Conservation (phyloP, 2,888 invertebrate genomes). For the Cataglyphis altisquamis region DNA sequence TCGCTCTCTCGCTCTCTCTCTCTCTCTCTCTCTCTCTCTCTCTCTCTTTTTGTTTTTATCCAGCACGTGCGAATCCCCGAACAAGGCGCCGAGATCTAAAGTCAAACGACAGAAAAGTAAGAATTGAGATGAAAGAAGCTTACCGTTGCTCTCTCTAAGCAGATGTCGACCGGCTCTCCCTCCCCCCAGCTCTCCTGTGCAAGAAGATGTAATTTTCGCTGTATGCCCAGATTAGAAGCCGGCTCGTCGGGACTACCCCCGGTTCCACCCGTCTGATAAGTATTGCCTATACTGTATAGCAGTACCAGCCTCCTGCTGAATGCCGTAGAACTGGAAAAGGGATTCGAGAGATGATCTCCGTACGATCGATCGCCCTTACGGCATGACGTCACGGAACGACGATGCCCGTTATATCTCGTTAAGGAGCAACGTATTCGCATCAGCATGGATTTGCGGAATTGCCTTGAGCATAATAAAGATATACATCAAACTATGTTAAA, state of each 20-base stretch:
- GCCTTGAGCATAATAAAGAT: conserved; percentile 46
- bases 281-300: conserved; percentile 66
- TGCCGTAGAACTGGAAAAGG: conserved; percentile 74
- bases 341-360: conserved; percentile 73
- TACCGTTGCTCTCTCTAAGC: conserved; percentile 65
- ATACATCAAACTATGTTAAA: conserved; percentile 30
- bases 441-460: conserved; percentile 63
- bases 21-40: background rate
- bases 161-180: conserved; percentile 73
- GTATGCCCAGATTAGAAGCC: conserved; percentile 84
- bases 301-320: conserved; percentile 63
- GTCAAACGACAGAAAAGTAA: conserved; percentile 44
- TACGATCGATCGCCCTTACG: conserved; percentile 72
- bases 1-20: background rate
- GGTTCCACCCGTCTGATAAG: conserved; percentile 67
- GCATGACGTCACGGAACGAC: conserved; percentile 68
- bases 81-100: conserved; percentile 44
- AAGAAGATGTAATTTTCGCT: conserved; percentile 82
- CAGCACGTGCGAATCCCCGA: conserved; percentile 27
- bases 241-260: conserved; percentile 60
- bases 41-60: conserved; percentile 37
- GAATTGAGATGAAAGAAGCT: conserved; percentile 65
- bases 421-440: conserved; percentile 64
- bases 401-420: conserved; percentile 69
- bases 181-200: background rate